These are phyloP conservation scores for Mya arenaria DNA, from an alignment of 1,140 invertebrate genomes.

Conservation along the genomic window DNA sequence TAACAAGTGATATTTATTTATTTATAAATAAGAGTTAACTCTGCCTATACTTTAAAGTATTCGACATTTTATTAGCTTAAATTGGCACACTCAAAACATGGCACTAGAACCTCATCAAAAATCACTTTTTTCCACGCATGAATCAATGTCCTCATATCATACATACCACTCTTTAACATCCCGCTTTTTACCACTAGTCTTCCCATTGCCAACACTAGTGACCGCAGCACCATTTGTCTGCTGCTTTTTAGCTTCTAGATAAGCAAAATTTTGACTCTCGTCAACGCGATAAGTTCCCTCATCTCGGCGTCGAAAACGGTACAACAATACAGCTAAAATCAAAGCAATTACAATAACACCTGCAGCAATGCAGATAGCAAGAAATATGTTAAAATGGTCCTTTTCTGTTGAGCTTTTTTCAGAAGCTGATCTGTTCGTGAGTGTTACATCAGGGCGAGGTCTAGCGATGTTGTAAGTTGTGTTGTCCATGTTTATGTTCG, in stretches of 20 bases:
- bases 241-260: conserved; percentile 74
- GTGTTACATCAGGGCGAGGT: not conserved
- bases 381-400: conserved; percentile 71
- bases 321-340: conserved; percentile 92
- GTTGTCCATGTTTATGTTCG: not conserved
- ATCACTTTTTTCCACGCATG: conserved; percentile 21
- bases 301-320: conserved; percentile 93
- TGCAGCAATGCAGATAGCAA: conserved; percentile 94
- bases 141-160: conserved; percentile 81
- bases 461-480: not conserved
- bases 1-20: not conserved
- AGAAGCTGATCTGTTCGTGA: conserved; percentile 1
- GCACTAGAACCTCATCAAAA: not conserved
- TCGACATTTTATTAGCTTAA: not conserved
- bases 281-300: conserved; percentile 95
- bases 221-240: conserved; percentile 77
- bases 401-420: conserved; percentile 37
- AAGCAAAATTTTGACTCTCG: conserved; percentile 85
- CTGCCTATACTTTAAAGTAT: not conserved
- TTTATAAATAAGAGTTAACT: not conserved
- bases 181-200: conserved; percentile 87
- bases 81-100: too few relatives aligned
- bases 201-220: conserved; percentile 81
- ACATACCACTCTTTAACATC: conserved; percentile 98
- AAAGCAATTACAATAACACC: conserved; percentile 95